Evolutionary conservation across 2,888 invertebrate genomes (phyloP), one percentile per base, ranked within the genome.

Genomic region (Agrilus mali): DNA sequence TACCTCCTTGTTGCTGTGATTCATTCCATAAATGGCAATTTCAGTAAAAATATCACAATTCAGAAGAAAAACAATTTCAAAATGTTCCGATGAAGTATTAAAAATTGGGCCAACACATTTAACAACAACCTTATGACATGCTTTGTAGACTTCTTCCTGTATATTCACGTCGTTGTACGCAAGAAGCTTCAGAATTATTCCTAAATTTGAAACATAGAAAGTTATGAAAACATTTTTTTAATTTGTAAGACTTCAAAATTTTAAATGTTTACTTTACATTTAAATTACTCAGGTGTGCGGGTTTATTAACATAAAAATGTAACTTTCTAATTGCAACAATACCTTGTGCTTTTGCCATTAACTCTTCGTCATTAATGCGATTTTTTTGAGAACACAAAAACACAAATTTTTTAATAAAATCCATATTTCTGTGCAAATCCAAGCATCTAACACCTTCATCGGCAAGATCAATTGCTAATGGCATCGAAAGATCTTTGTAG

Each of bases 11-110:
- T 68, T 63, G 31, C 63, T 58, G 47, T 70, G 71, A 8, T 67
- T 69, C 10, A 77, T 55, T 36, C 82, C 82, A 57, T 78, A 75
- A 50, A 74, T 73, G 47, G 77, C 72, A 32, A 82, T 76, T 66
- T 82, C 81, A 2, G 70, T 74, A 40, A 83, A 56, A 40, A 82
- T 62, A 36, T 68, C 68, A 13, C 75, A 66, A 48, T 77, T 72
- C 45, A 75, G 67, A 34, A 82, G 55, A 58, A 80, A 71, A 3
- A 59, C 57, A 73, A 71, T 34, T 61, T 68, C 50, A 73, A 61
- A 55, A 10, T 27, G 27, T 27, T 27, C 27, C 2, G 27, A 27
- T 7, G 56, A 51, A 12, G 51, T 44, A 47, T 60, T 61, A 33
- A 59, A 53, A 51, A 72, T 72, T 4, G 75, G 72, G 17, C 78